These are phyloP conservation scores for Siniperca scherzeri DNA, from an alignment of 2,797 vertebrate genomes.

Conservation along the genomic window DNA sequence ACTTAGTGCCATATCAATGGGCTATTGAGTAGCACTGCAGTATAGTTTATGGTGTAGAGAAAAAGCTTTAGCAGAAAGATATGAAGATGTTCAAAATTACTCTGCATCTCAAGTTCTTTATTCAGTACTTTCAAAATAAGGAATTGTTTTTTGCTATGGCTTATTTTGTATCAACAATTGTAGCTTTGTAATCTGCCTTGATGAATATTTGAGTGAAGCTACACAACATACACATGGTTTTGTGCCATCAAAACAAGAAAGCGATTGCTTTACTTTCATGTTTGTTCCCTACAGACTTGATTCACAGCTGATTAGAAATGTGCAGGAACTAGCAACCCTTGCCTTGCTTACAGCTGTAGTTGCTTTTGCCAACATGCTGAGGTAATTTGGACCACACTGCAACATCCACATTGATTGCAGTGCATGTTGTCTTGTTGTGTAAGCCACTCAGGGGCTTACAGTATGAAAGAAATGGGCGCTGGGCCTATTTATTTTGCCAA, in stretches of 20 bases:
- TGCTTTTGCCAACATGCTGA: not conserved
- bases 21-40: conserved; percentile 24
- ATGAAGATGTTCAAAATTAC: conserved; percentile 12
- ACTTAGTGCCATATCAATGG: conserved; percentile 47
- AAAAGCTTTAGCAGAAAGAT: conserved; percentile 26
- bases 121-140: not conserved
- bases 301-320: not conserved
- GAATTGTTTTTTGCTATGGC: not conserved
- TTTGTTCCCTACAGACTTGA: not conserved
- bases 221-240: not conserved
- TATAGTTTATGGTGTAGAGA: conserved; percentile 40
- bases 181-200: not conserved
- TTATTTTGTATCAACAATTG: not conserved
- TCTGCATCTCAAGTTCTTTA: not conserved
- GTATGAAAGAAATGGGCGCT: not conserved
- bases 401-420: conserved; percentile 5
- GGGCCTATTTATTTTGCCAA: conserved; percentile 24
- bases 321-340: not conserved
- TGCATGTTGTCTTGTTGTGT: conserved; percentile 14
- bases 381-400: conserved; percentile 9
- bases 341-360: conserved; percentile 11
- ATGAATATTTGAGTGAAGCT: conserved; percentile 1
- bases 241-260: not conserved
- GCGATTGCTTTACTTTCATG: not conserved
- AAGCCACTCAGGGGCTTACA: not conserved